A percentile compares a stretch with the other conserved stretches of the same genome.
Conservation (phyloP, 2,888 invertebrate species). For the Archaeoteleia sp. region DNA sequence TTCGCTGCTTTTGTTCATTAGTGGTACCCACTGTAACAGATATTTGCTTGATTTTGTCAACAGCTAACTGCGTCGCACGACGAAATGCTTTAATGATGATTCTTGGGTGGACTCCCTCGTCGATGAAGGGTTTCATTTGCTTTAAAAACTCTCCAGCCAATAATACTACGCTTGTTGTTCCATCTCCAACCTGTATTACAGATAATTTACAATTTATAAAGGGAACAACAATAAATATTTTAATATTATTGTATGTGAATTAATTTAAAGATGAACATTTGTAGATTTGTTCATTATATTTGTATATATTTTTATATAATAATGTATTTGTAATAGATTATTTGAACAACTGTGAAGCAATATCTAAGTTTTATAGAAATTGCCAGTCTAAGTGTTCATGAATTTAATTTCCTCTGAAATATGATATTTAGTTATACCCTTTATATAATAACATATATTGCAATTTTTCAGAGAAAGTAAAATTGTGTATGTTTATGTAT, state of each 20-base stretch:
- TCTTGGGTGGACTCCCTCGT: conserved; percentile 97
- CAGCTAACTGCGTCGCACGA: conserved; percentile 86
- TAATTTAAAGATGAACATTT: too few species aligned
- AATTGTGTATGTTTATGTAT: too few species aligned
- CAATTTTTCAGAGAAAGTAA: conserved; percentile 13
- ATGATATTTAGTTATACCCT: conserved; percentile 11
- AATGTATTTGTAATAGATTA: conserved; percentile 43
- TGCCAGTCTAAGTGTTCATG: conserved; percentile 65
- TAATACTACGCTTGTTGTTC: conserved; percentile 97
- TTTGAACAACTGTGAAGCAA: conserved; percentile 66
- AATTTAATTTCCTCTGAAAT: conserved; percentile 61
- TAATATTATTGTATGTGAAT: too few species aligned
- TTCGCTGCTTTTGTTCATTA: conserved; percentile 81
- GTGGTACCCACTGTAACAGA: too few species aligned
- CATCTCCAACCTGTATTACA: conserved; percentile 99
- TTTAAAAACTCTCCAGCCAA: conserved; percentile 96
- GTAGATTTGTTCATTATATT: conserved; percentile 12
- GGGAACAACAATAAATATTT: too few species aligned
- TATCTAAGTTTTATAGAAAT: conserved; percentile 56
- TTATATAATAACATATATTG: conserved; percentile 21
- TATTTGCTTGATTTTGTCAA: conserved; percentile 83
- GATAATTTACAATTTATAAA: too few species aligned
- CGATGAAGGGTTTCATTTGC: conserved; percentile 94
- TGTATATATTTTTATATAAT: conserved; percentile 24
- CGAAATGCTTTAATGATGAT: conserved; percentile 93